A percentile compares a stretch with the other conserved stretches of the same genome.
Evolutionary conservation across 2,888 invertebrate genomes (phyloP).

Genomic region (Polydrusus tereticollis): DNA sequence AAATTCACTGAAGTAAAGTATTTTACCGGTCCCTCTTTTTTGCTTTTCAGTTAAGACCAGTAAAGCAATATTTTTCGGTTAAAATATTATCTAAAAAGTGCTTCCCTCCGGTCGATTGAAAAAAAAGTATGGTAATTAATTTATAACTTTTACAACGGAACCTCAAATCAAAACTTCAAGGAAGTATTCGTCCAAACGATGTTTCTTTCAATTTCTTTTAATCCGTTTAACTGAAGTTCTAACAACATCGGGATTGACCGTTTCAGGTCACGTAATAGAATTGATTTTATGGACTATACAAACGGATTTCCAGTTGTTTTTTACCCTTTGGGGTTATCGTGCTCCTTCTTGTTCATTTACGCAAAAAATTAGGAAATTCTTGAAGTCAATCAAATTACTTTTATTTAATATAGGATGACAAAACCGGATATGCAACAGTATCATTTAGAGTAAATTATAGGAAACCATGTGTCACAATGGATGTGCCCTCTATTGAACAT

Average conservation of each 20-base stretch:
- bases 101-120: too few relatives aligned
- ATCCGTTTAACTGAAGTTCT: not conserved
- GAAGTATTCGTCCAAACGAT: not conserved
- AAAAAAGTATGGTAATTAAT: too few relatives aligned
- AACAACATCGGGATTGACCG: not conserved
- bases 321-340: not conserved
- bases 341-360: not conserved
- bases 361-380: not conserved
- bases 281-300: not conserved
- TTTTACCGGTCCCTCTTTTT: too few relatives aligned
- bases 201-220: not conserved
- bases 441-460: too few relatives aligned
- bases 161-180: not conserved
- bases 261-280: not conserved
- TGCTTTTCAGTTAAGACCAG: too few relatives aligned
- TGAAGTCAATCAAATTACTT: not conserved
- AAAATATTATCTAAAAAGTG: too few relatives aligned
- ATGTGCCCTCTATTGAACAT: too few relatives aligned
- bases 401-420: too few relatives aligned
- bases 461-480: too few relatives aligned
- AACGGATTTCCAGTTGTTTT: not conserved
- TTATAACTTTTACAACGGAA: not conserved
- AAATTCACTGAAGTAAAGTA: too few relatives aligned
- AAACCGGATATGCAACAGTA: too few relatives aligned
- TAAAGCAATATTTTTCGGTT: too few relatives aligned